These are phyloP conservation scores for Phyllopteryx taeniolatus DNA, from an alignment of 2,113 vertebrate genomes.

Conservation along the genomic window DNA sequence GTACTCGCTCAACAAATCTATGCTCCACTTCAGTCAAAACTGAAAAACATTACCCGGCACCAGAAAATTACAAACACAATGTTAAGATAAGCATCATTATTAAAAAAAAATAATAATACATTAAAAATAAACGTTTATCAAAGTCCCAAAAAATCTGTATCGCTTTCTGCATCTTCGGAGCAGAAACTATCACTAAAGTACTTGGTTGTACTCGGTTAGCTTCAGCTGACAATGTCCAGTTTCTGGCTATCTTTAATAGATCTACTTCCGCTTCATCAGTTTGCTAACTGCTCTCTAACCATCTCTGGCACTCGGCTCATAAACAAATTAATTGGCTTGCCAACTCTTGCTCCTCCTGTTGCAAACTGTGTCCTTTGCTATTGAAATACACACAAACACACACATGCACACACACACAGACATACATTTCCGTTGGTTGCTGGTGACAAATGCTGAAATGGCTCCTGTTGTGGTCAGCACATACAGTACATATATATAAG, in stretches of 20 bases:
- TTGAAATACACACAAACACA: slow-evolving; percentile 18
- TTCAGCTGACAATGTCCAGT: background rate
- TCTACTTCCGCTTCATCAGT: slow-evolving; percentile 61
- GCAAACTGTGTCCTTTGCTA: slow-evolving; percentile 2
- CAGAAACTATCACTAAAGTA: background rate
- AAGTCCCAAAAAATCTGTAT: background rate
- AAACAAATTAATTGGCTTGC: slow-evolving; percentile 67
- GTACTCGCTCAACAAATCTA: background rate
- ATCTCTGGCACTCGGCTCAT: slow-evolving; percentile 59
- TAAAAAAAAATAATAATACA: background rate
- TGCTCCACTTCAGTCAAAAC: background rate
- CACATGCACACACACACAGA: slow-evolving; percentile 12
- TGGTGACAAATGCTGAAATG: background rate
- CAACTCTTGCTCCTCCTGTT: slow-evolving; percentile 28
- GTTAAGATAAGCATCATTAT: background rate
- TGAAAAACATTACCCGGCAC: background rate
- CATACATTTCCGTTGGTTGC: background rate
- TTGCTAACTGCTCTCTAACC: slow-evolving; percentile 60
- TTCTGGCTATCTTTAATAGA: slow-evolving; percentile 22
- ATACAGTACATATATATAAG: background rate
- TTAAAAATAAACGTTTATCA: slow-evolving; percentile 3
- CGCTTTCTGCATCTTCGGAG: background rate
- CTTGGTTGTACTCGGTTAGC: background rate
- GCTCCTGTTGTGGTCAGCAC: background rate
- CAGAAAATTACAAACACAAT: background rate